A percentile compares a stretch with the other conserved stretches of the same genome.
Conservation (phyloP, 2,797 vertebrate species). For the Loriculus beryllinus region DNA sequence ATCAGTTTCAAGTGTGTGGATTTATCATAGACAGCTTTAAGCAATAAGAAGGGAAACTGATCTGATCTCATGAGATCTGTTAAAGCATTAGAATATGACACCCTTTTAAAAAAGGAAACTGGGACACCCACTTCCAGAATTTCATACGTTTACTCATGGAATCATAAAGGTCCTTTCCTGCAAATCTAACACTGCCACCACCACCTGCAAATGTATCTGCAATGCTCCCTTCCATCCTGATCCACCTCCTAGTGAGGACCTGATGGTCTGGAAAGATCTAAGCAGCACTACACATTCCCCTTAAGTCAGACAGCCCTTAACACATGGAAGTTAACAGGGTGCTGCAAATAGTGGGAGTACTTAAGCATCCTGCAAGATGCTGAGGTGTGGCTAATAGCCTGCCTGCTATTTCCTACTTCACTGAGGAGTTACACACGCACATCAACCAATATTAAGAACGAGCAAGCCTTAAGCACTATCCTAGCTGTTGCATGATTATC, state of each 20-base stretch:
- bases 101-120: background rate
- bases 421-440: background rate
- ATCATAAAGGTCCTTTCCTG: background rate
- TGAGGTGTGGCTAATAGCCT: constrained; percentile 28
- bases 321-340: background rate
- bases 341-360: constrained; percentile 23
- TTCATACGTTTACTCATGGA: background rate
- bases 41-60: background rate
- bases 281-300: background rate
- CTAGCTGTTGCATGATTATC: background rate
- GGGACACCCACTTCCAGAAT: background rate
- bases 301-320: background rate
- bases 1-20: background rate
- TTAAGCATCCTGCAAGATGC: constrained; percentile 8
- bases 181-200: background rate
- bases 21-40: background rate
- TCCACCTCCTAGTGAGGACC: background rate
- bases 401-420: background rate
- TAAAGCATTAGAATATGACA: background rate
- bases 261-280: background rate
- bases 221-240: background rate
- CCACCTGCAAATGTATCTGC: background rate
- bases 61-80: background rate
- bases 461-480: background rate
- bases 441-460: background rate